Percentiles rank a stretch among this genome's conserved stretches.
These are phyloP conservation scores for Cossypha dichroa DNA, from an alignment of 2,797 vertebrate genomes.

Conservation along the genomic window DNA sequence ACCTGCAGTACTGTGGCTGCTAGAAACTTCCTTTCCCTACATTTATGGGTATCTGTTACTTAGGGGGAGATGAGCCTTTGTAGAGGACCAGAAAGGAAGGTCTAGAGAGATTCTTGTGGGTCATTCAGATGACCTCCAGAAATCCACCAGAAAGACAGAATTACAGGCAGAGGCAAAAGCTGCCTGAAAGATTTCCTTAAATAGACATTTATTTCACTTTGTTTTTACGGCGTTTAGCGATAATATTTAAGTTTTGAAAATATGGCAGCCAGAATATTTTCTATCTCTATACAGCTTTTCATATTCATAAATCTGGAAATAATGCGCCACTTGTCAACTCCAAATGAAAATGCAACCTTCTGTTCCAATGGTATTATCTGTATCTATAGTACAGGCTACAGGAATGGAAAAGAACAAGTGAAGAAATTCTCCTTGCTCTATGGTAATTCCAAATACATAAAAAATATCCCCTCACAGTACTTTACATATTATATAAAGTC, in stretches of 20 bases:
- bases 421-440: background rate
- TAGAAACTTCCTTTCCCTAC: background rate
- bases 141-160: background rate
- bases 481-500: slow-evolving; percentile 4
- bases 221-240: background rate
- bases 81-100: background rate
- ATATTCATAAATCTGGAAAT: slow-evolving; percentile 5
- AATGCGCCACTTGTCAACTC: background rate
- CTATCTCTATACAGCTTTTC: background rate
- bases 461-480: background rate
- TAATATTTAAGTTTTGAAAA: background rate
- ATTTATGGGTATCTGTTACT: background rate
- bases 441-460: background rate
- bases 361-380: background rate
- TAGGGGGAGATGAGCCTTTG: background rate
- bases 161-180: background rate
- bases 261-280: background rate
- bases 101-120: background rate
- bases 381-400: background rate
- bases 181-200: background rate
- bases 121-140: background rate
- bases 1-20: background rate
- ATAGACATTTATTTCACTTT: background rate
- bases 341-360: background rate
- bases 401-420: background rate